Conservation (phyloP, 2,888 invertebrate species). For the Loripinus fragilis region DNA sequence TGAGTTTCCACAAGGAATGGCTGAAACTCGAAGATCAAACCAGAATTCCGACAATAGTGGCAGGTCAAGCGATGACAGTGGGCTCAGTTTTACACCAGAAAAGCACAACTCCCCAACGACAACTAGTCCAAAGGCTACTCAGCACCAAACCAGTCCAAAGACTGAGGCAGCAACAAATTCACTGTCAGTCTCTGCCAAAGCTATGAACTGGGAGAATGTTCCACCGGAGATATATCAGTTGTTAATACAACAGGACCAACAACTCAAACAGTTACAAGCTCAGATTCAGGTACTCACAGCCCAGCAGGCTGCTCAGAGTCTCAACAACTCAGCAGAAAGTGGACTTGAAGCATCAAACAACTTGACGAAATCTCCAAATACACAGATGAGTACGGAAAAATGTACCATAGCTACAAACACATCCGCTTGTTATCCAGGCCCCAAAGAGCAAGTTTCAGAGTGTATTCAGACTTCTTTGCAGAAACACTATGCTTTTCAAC, state of each 20-base stretch:
- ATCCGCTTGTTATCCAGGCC: conserved; percentile 29
- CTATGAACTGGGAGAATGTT: conserved; percentile 73
- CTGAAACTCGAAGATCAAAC: conserved; percentile 45
- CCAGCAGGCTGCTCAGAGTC: conserved; percentile 61
- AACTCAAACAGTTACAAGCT: conserved; percentile 77
- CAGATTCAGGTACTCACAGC: conserved; percentile 77
- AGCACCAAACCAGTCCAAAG: conserved; percentile 32
- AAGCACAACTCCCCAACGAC: conserved; percentile 54
- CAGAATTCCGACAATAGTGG: conserved; percentile 67
- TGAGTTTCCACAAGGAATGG: conserved; percentile 18
- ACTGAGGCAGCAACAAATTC: conserved; percentile 6
- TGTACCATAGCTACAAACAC: conserved; percentile 54
- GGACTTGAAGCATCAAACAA: not conserved
- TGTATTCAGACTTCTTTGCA: conserved; percentile 44
- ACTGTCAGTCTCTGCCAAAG: conserved; percentile 16
- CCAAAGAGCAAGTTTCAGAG: conserved; percentile 42
- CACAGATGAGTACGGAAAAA: conserved; percentile 27
- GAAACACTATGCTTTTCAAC: not conserved
- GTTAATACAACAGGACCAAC: conserved; percentile 77
- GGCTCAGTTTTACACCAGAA: conserved; percentile 77
- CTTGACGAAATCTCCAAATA: not conserved
- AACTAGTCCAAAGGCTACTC: conserved; percentile 19
- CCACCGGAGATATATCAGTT: conserved; percentile 78
- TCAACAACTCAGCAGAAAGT: conserved; percentile 42
- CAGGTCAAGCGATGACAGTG: conserved; percentile 78